Evolutionary conservation across 2,888 invertebrate species (phyloP), one percentile per base, ranked within the genome.

Genomic region (Meiosimyza platycephala): DNA sequence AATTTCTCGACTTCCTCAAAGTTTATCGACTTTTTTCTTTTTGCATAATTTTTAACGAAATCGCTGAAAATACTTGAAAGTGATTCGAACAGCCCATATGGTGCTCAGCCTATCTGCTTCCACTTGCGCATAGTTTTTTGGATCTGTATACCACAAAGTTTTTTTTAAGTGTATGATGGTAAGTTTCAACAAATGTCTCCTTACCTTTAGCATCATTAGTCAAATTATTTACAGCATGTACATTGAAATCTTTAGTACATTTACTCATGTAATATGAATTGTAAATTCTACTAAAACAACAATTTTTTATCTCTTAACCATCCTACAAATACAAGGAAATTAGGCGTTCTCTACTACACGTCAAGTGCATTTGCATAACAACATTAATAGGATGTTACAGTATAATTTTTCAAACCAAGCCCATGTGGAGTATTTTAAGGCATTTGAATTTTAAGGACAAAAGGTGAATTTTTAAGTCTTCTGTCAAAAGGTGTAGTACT

Each of bases 311-410:
- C 28, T 54, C 28, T 48, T 13, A n/a, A 15, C 48, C 62, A 13
- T 18, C 15, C 15, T 15, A 18, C 51, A 40, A 6, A 64, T n/a
- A 11, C 59, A n/a, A 6, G 22, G 2, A 54, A 33, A 2, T 40
- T 48, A 18, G 68, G 50, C 28, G 69, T 51, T 52, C 9, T 13
- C n/a, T 50, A 16, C 18, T 9, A 33, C 13, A 40, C 18, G 33
- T n/a, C 18, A 47, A 50, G 12, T 50, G 40, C n/a, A 62, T 69
- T 69, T 69, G 69, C 69, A 69, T 69, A 69, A 52, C 60, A 69
- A 51, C 60, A 33, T 62, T 69, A n/a, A 60, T 62, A 62, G 40
- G 40, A 40, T 40, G 40, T 40, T 40, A 40, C 40, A 9, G 60
- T 51, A 40, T 60, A 33, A 62, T 60, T 52, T 52, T 51, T 69